Conservation (phyloP, 1,140 invertebrate genomes). For the Drosophila sechellia region DNA sequence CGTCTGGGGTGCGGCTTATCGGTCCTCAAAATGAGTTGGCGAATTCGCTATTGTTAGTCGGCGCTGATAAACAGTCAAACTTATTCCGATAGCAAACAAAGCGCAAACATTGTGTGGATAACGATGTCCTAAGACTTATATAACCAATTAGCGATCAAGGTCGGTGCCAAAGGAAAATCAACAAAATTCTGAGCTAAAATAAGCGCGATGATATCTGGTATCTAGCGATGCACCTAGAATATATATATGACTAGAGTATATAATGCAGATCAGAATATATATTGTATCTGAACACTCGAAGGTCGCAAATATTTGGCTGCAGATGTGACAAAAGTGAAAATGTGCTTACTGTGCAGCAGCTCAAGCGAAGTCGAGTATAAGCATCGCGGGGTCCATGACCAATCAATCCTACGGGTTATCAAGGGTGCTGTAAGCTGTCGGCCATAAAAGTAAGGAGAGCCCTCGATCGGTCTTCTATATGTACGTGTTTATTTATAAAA, state of each 20-base stretch:
- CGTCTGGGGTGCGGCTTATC: slow-evolving; percentile 59
- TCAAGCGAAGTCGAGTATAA: slow-evolving; percentile 9
- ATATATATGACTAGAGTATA: slow-evolving; percentile 21
- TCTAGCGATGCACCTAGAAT: slow-evolving; percentile 24
- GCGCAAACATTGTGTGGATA: slow-evolving; percentile 20
- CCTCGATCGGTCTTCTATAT: slow-evolving; percentile 14
- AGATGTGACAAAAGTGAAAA: slow-evolving; percentile 69
- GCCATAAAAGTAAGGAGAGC: slow-evolving; percentile 57
- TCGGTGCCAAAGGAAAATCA: slow-evolving; percentile 29
- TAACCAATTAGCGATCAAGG: slow-evolving; percentile 64
- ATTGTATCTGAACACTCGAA: slow-evolving; percentile 25
- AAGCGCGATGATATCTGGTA: slow-evolving; percentile 38
- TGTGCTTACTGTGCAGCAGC: slow-evolving; percentile 30
- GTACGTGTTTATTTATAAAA: slow-evolving; percentile 61
- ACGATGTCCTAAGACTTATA: slow-evolving; percentile 40
- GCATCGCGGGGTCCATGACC: slow-evolving; percentile 53
- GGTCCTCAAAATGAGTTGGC: slow-evolving; percentile 45
- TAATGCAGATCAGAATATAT: slow-evolving; percentile 18
- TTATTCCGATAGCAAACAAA: slow-evolving; percentile 11
- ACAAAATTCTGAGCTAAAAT: slow-evolving; percentile 50
- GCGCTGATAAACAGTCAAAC: slow-evolving; percentile 16
- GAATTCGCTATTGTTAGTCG: slow-evolving; percentile 18
- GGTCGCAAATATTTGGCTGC: slow-evolving; percentile 40
- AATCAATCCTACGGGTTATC: slow-evolving; percentile 57
- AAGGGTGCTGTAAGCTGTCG: slow-evolving; percentile 37